Evolutionary conservation across 1,140 invertebrate species (phyloP).

Genomic region (Gryon sp.): DNA sequence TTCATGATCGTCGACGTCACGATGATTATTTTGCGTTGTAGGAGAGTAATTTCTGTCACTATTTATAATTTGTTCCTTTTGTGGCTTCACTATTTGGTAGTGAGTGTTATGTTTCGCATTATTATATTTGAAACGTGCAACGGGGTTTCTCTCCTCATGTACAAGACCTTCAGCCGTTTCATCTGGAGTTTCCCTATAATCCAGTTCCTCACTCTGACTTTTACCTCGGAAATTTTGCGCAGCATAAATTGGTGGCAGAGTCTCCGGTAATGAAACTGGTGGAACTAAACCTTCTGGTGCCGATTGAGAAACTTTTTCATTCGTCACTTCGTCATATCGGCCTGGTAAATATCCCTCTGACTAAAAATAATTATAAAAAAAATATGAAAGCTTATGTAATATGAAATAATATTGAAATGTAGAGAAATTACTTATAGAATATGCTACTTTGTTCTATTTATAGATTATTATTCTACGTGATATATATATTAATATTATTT

Average conservation of each 20-base stretch:
- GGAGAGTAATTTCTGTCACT: slow-evolving; percentile 53
- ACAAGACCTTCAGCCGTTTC: slow-evolving; percentile 36
- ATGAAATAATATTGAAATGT: no score
- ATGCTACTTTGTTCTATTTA: no score
- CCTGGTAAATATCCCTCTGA: slow-evolving; percentile 70
- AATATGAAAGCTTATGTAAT: background rate
- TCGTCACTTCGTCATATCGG: slow-evolving; percentile 58
- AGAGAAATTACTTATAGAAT: no score
- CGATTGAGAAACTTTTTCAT: slow-evolving; percentile 68
- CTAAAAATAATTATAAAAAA: slow-evolving; percentile 57
- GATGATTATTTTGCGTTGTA: slow-evolving; percentile 21
- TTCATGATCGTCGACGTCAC: slow-evolving; percentile 60
- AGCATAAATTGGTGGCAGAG: slow-evolving; percentile 71
- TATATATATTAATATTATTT: no score
- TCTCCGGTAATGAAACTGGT: slow-evolving; percentile 66
- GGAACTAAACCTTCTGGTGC: slow-evolving; percentile 68
- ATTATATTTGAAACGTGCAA: slow-evolving; percentile 42
- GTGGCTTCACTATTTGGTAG: slow-evolving; percentile 47
- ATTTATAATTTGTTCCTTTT: slow-evolving; percentile 28
- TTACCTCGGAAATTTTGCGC: slow-evolving; percentile 69
- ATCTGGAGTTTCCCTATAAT: slow-evolving; percentile 49
- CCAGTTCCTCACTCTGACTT: slow-evolving; percentile 41
- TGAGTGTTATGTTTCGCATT: slow-evolving; percentile 23
- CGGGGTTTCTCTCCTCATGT: slow-evolving; percentile 5
- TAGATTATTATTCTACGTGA: no score